These are phyloP conservation scores for Rhagonycha lutea DNA, from an alignment of 2,888 invertebrate genomes.

Conservation along the genomic window DNA sequence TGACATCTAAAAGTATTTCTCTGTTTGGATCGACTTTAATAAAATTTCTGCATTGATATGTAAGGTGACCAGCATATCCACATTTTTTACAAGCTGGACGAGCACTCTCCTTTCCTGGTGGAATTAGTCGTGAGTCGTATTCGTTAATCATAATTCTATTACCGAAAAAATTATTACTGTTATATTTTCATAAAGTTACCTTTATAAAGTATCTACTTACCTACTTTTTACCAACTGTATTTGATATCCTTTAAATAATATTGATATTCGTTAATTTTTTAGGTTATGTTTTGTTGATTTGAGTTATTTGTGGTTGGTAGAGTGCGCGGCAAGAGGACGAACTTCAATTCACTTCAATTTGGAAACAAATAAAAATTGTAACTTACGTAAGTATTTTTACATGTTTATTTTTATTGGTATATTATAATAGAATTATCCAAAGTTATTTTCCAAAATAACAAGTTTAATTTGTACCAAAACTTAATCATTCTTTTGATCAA, in stretches of 20 bases:
- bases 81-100: constrained; percentile 92
- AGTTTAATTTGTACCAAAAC: background rate
- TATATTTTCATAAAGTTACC: background rate
- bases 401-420: background rate
- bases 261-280: background rate
- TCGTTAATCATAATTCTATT: constrained; percentile 36
- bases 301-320: background rate
- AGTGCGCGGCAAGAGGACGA: background rate
- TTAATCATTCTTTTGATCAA: background rate
- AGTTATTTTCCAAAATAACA: background rate
- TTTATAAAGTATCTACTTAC: background rate
- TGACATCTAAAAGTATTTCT: constrained; percentile 90
- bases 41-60: constrained; percentile 95
- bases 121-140: constrained; percentile 57
- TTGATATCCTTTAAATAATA: too few relatives aligned
- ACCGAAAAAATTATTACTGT: background rate
- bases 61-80: constrained; percentile 94
- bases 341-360: background rate
- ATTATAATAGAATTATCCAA: background rate
- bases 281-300: background rate
- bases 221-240: background rate
- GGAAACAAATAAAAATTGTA: background rate
- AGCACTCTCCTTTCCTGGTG: constrained; percentile 71
- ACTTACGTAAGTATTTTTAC: background rate
- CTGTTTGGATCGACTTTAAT: constrained; percentile 92